Percentiles rank a stretch among this genome's conserved stretches.
phyloP scores from a whole-genome alignment of 2,113 vertebrate genomes.

The Anhinga anhinga region DNA sequence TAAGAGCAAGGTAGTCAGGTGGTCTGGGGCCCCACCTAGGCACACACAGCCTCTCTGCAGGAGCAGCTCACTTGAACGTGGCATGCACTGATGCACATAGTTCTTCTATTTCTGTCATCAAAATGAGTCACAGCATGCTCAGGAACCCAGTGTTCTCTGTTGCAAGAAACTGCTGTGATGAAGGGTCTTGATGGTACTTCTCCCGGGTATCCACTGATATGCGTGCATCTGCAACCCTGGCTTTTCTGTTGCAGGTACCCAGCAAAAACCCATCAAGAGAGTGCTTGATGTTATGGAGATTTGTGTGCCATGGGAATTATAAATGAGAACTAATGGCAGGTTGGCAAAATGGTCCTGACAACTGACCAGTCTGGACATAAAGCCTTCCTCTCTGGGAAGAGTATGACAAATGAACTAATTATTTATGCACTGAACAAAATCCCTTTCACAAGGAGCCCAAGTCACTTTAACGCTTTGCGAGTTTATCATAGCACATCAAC shows the following conservation, averaged over 20 bases:
- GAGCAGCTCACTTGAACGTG: not conserved
- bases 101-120: not conserved
- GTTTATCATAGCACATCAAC: not conserved
- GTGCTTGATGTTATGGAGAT: not conserved
- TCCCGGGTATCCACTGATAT: not conserved
- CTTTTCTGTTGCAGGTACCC: not conserved
- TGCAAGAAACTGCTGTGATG: not conserved
- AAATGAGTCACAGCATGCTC: not conserved
- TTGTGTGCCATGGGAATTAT: not conserved
- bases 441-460: not conserved
- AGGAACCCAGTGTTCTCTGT: not conserved
- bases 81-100: too few species aligned
- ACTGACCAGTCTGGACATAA: not conserved
- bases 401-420: not conserved
- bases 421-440: not conserved
- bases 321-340: not conserved
- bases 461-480: not conserved
- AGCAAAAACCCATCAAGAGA: not conserved
- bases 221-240: not conserved
- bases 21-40: not conserved
- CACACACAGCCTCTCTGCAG: not conserved
- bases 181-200: not conserved
- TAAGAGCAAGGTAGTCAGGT: not conserved
- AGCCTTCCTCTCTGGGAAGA: not conserved
- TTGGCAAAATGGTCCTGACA: not conserved